These are phyloP conservation scores for Xestia rhomboidea DNA, from an alignment of 2,888 invertebrate genomes.

Conservation along the genomic window DNA sequence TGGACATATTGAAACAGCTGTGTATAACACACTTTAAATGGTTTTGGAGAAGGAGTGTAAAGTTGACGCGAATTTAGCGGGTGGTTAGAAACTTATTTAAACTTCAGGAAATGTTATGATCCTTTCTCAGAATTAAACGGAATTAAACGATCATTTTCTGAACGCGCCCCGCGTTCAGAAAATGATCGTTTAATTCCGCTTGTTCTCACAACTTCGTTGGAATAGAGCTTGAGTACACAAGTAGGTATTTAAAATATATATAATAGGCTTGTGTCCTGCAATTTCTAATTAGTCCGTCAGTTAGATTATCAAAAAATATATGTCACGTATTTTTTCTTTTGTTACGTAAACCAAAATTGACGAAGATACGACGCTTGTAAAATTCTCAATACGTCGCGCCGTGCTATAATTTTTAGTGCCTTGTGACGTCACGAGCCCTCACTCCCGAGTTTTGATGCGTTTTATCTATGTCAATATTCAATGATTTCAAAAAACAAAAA, in stretches of 20 bases:
- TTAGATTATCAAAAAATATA: no score
- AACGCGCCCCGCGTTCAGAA: not conserved
- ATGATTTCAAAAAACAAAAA: no score
- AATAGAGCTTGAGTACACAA: not conserved
- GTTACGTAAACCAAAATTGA: no score
- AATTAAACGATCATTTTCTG: no score
- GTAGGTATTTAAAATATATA: slow-evolving; percentile 20
- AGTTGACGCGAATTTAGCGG: slow-evolving; percentile 17
- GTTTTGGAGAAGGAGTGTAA: not conserved
- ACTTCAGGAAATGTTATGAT: slow-evolving; percentile 33
- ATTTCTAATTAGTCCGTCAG: no score
- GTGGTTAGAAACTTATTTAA: slow-evolving; percentile 33
- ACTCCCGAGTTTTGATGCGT: no score
- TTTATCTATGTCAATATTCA: no score
- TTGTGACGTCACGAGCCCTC: no score
- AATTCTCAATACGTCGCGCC: no score
- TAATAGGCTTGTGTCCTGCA: not conserved
- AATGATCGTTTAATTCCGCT: slow-evolving; percentile 6
- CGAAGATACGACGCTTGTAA: no score
- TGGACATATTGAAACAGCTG: not conserved
- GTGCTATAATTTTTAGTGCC: no score
- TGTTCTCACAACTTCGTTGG: slow-evolving; percentile 14
- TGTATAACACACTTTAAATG: slow-evolving; percentile 2
- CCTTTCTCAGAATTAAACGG: slow-evolving; percentile 17
- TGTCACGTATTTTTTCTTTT: no score